phyloP scores from a whole-genome alignment of 2,888 invertebrate genomes.

The Steinernema scapterisci region DNA sequence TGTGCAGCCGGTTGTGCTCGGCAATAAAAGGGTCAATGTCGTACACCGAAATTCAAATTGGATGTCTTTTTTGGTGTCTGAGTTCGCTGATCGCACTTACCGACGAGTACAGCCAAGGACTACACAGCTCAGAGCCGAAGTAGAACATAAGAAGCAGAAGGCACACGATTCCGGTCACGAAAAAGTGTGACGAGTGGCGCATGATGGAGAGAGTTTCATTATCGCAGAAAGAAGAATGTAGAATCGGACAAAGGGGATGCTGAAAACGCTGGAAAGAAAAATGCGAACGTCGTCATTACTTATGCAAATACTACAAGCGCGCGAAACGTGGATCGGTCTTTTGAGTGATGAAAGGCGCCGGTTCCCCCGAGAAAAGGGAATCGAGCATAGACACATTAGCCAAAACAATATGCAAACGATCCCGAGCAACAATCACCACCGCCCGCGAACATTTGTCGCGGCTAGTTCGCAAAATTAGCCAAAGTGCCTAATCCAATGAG shows the following conservation, averaged over 20 bases:
- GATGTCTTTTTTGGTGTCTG: neutral
- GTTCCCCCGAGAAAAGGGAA: neutral
- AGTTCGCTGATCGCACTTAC: neutral
- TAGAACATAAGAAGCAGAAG: neutral
- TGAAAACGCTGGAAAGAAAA: neutral
- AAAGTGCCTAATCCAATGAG: conserved; percentile 27
- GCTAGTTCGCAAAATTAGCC: neutral
- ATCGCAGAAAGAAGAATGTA: neutral
- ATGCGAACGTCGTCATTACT: neutral
- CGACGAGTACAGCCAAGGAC: neutral
- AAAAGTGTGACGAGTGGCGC: neutral
- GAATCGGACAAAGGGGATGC: no score
- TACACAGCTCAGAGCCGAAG: neutral
- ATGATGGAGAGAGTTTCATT: neutral
- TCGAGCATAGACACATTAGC: neutral
- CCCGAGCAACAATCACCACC: neutral
- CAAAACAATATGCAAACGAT: conserved; percentile 31
- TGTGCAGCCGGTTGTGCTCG: neutral
- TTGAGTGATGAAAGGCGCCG: neutral
- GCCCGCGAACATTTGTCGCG: neutral
- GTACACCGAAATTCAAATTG: conserved; percentile 1
- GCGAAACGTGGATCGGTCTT: neutral
- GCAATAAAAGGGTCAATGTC: conserved; percentile 30
- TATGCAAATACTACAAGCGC: conserved; percentile 7
- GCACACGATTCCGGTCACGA: neutral